Evolutionary conservation across 2,888 invertebrate species (phyloP).

Genomic region (Drosophila formosana): DNA sequence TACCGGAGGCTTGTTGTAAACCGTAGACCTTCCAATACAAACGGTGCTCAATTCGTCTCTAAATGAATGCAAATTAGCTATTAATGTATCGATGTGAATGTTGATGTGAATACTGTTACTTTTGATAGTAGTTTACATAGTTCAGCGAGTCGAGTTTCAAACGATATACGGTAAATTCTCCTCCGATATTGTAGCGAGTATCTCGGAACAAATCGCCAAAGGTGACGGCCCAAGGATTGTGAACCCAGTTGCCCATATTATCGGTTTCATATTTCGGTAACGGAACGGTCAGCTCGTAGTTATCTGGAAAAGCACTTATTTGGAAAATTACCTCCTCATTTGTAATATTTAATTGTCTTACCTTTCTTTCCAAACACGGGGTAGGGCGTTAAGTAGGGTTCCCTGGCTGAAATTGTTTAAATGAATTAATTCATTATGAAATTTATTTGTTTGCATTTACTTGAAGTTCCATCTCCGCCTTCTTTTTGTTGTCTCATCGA

Average conservation of each 20-base stretch:
- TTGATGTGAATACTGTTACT: not conserved
- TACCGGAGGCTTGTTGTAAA: slow-evolving; percentile 20
- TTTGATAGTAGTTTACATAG: not conserved
- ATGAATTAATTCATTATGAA: not conserved
- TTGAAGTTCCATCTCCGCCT: not conserved
- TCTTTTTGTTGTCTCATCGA: not conserved
- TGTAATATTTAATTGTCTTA: not conserved
- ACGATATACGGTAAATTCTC: not conserved
- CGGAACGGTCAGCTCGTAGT: slow-evolving; percentile 33
- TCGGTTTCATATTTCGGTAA: slow-evolving; percentile 24
- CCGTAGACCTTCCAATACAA: slow-evolving; percentile 17
- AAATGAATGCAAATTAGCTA: not conserved
- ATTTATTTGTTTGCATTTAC: not conserved
- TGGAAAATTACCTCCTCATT: too few relatives aligned
- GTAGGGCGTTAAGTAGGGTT: not conserved
- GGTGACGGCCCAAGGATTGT: slow-evolving; percentile 44
- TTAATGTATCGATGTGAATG: not conserved
- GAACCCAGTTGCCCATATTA: slow-evolving; percentile 35
- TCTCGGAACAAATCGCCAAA: slow-evolving; percentile 39
- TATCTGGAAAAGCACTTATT: too few relatives aligned
- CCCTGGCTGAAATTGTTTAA: not conserved
- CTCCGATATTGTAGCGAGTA: slow-evolving; percentile 27
- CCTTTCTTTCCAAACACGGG: not conserved
- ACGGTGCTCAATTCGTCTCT: not conserved
- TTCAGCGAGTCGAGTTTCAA: not conserved